Conservation (phyloP, 2,797 vertebrate species). For the Periophthalmus magnuspinnatus region DNA sequence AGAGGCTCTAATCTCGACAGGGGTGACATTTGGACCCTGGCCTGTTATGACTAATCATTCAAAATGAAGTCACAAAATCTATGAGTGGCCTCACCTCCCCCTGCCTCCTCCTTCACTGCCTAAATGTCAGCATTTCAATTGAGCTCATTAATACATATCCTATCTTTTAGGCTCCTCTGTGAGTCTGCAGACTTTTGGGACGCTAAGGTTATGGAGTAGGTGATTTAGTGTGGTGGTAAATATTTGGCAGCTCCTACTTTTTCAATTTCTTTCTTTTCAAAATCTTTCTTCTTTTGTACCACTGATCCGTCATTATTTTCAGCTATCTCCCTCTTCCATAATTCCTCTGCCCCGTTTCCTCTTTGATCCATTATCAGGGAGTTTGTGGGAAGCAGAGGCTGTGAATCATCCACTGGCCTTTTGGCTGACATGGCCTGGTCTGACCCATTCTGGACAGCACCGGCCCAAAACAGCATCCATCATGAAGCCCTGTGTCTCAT, state of each 20-base stretch:
- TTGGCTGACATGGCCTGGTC: constrained; percentile 45
- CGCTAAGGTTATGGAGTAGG: constrained; percentile 10
- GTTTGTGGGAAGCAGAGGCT: constrained; percentile 20
- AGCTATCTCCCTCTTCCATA: constrained; percentile 3
- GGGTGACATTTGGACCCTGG: constrained; percentile 66
- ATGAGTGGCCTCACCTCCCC: constrained; percentile 53
- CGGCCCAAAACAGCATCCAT: constrained; percentile 46
- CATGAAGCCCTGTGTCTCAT: constrained; percentile 19
- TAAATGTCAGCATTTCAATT: constrained; percentile 74
- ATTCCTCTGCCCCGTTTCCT: constrained; percentile 8
- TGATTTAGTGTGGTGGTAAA: constrained; percentile 1
- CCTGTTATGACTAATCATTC: constrained; percentile 71
- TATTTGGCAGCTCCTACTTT: constrained; percentile 10
- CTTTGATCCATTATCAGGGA: constrained; percentile 38
- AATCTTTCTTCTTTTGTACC: constrained; percentile 13
- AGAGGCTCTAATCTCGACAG: constrained; percentile 45
- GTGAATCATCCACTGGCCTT: constrained; percentile 64
- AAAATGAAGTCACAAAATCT: constrained; percentile 74
- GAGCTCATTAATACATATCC: constrained; percentile 66
- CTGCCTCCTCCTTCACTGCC: constrained; percentile 22
- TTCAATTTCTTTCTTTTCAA: constrained; percentile 29
- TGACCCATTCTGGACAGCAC: constrained; percentile 51
- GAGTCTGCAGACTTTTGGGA: constrained; percentile 28
- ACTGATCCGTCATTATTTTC: constrained; percentile 42
- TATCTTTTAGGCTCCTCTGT: constrained; percentile 39